phyloP scores from a whole-genome alignment of 1,140 invertebrate species.

The Bursaphelenchus mucronatus region DNA sequence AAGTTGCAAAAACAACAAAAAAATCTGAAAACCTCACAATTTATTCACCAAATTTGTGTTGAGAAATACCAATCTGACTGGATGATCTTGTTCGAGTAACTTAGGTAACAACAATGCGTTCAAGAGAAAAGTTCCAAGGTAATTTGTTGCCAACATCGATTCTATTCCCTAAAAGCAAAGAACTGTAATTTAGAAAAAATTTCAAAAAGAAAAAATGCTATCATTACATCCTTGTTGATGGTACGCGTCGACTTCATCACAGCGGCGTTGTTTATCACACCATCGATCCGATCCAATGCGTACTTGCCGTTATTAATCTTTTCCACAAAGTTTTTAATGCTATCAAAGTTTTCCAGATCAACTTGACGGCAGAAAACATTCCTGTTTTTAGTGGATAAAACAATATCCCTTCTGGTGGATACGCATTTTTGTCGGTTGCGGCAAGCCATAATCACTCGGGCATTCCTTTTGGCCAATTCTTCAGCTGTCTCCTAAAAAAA shows the following conservation, averaged over 20 bases:
- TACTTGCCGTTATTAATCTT: constrained; percentile 57
- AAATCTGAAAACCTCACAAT: constrained; percentile 26
- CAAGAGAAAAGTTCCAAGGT: constrained; percentile 56
- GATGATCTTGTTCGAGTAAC: constrained; percentile 47
- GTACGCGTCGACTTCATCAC: constrained; percentile 44
- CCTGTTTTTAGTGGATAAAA: constrained; percentile 55
- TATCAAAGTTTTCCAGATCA: constrained; percentile 58
- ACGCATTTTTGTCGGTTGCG: constrained; percentile 58
- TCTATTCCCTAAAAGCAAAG: constrained; percentile 51
- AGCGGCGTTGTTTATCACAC: constrained; percentile 56
- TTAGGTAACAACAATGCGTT: constrained; percentile 51
- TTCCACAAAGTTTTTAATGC: constrained; percentile 52
- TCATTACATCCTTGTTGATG: constrained; percentile 34
- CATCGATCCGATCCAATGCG: constrained; percentile 53
- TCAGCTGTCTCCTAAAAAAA: constrained; percentile 33
- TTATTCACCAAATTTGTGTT: constrained; percentile 52
- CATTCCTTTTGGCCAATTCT: constrained; percentile 55
- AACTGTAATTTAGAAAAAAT: too few species aligned
- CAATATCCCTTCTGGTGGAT: constrained; percentile 52
- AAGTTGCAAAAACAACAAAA: constrained; percentile 18
- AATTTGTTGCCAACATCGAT: constrained; percentile 55
- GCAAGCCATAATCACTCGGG: constrained; percentile 59
- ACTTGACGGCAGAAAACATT: constrained; percentile 55
- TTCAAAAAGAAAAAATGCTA: too few species aligned
- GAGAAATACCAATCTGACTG: constrained; percentile 51